These are phyloP conservation scores for Trachops cirrhosus DNA, from an alignment of 2,797 vertebrate species.

Conservation along the genomic window DNA sequence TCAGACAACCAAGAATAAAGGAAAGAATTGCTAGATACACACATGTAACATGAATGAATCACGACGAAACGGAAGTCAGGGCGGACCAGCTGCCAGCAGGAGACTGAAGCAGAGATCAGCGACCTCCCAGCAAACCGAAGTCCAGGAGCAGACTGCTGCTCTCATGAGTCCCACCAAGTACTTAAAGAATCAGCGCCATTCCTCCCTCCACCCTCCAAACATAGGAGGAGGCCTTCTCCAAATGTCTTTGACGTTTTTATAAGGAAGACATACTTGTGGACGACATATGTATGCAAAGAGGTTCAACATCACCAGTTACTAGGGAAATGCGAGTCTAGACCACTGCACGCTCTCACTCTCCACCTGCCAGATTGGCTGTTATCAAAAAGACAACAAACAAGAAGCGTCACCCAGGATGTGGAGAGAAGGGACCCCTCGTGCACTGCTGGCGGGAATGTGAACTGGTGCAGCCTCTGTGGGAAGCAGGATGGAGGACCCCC, in stretches of 20 bases:
- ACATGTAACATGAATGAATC: not conserved
- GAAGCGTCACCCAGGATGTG: not conserved
- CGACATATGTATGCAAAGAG: too few species aligned
- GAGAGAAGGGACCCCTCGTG: not conserved
- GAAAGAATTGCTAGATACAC: not conserved
- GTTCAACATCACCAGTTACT: too few species aligned
- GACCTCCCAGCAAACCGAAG: not conserved
- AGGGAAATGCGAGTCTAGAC: too few species aligned
- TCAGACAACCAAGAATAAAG: not conserved
- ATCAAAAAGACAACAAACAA: not conserved
- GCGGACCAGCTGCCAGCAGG: not conserved
- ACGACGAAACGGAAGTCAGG: not conserved
- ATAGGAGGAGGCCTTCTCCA: not conserved
- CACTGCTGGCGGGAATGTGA: too few species aligned
- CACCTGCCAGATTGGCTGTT: not conserved
- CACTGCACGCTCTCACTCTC: not conserved
- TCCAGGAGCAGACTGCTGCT: not conserved
- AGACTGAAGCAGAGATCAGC: too few species aligned
- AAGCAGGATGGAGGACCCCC: too few species aligned
- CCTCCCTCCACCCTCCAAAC: not conserved
- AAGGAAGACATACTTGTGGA: not conserved
- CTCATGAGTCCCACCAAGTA: not conserved
- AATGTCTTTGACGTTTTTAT: not conserved
- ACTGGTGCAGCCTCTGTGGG: not conserved
- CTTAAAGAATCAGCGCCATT: too few species aligned